Evolutionary conservation across 2,888 invertebrate species (phyloP).

Genomic region (Drosophila borborema): DNA sequence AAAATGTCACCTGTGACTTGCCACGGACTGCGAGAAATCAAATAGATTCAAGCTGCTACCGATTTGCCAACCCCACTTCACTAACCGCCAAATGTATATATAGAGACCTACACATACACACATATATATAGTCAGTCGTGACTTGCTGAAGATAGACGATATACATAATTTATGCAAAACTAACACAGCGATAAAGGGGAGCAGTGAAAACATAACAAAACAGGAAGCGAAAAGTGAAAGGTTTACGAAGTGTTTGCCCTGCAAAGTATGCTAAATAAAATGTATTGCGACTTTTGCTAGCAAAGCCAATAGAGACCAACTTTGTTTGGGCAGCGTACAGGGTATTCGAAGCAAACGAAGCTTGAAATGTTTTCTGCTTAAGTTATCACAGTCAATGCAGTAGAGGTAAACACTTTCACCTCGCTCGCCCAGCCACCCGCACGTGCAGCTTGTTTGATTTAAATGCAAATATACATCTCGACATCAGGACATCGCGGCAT

Average conservation of each 20-base stretch:
- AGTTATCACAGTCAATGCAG: constrained; percentile 23
- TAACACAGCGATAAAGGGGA: constrained; percentile 62
- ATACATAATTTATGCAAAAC: constrained; percentile 79
- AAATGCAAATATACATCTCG: constrained; percentile 70
- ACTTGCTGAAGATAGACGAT: not conserved
- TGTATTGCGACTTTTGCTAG: not conserved
- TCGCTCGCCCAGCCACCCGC: not conserved
- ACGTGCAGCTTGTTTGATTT: constrained; percentile 52
- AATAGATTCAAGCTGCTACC: constrained; percentile 68
- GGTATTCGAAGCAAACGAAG: constrained; percentile 36
- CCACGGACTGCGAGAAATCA: constrained; percentile 63
- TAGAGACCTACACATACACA: not conserved
- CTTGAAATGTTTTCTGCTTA: constrained; percentile 37
- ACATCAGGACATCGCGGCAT: constrained; percentile 37
- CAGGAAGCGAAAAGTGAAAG: not conserved
- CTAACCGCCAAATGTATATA: constrained; percentile 7
- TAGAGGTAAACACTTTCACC: constrained; percentile 15
- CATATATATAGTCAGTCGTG: not conserved
- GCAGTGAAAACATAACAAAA: constrained; percentile 22
- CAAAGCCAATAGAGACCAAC: not conserved
- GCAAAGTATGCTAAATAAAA: constrained; percentile 26
- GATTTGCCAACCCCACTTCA: not conserved
- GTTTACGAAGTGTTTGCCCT: not conserved
- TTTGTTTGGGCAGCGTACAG: constrained; percentile 4
- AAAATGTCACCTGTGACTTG: constrained; percentile 80